Base-by-base conservation (phyloP, 2,113 vertebrate species). In the Steatornis caripensis region DNA sequence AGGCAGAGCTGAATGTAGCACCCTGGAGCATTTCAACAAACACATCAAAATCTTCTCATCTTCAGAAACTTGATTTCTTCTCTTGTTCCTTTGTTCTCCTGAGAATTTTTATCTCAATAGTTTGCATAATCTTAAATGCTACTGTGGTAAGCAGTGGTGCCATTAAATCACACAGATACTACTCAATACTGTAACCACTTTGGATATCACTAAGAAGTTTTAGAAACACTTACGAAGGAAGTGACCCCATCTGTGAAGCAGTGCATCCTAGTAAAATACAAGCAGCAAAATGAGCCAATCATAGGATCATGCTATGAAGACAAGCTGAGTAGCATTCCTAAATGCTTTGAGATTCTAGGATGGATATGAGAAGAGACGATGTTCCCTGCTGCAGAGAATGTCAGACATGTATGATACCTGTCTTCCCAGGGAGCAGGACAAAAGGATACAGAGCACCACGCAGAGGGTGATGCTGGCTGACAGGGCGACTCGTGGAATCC, bases 371-470 rank as follows among this genome's bases (percentile, higher is more conserved):
- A 83, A 84, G 49, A 87, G 37, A 46, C 53, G 12, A 4, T 0
- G 3, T 26, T 71, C 23, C 36, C 62, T 84, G 34, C 55, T 92
- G 66, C 60, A 66, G 53, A 30, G 61, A 27, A 9, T 20, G 10
- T 36, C 3, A 1, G 72, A 41, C 17, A 34, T 1, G 5, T 22
- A 39, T 2, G 21, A 39, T 4, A 81, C 30, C 60, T 51, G 41
- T 16, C 46, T 45, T 69, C 37, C 60, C 6, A 7, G 27, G 36
- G 20, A 76, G 32, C 3, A 1, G 62, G 43, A 65, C 58, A 29
- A 93, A 99, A 99, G 99, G 99, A 99, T 99, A 99, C 99, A 98
- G 68, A 99, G 97, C 53, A 99, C 97, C 82, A 99, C 96, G 3
- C 98, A 99, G 92, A 98, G 79, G 11, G 99, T 99, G 96, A 99